Conservation (phyloP, 2,888 invertebrate species). For the Carcina quercana region DNA sequence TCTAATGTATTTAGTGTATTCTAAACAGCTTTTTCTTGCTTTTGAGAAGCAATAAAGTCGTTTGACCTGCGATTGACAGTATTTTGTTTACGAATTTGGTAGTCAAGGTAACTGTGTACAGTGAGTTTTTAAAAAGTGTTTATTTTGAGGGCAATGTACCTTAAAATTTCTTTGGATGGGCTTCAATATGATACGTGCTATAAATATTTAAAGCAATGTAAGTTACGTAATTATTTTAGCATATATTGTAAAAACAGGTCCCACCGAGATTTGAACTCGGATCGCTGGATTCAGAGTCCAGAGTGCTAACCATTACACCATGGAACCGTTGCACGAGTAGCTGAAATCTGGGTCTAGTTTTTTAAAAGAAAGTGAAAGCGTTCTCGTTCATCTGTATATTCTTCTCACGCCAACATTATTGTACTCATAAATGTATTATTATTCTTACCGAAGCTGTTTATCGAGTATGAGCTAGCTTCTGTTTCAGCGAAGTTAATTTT, state of each 20-base stretch:
- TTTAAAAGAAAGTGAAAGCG: not conserved
- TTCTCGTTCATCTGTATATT: too few relatives aligned
- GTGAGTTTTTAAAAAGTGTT: not conserved
- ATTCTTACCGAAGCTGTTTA: too few relatives aligned
- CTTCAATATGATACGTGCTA: too few relatives aligned
- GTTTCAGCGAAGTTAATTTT: too few relatives aligned
- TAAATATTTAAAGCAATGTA: too few relatives aligned
- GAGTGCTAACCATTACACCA: conserved; percentile 85
- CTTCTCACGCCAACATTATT: not conserved
- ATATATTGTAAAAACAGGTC: conserved; percentile 74
- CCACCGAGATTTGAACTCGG: conserved; percentile 89
- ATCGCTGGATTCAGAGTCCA: conserved; percentile 88
- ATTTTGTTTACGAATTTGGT: conserved; percentile 19
- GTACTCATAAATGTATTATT: too few relatives aligned
- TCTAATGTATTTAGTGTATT: too few relatives aligned
- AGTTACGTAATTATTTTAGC: too few relatives aligned
- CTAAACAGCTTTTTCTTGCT: too few relatives aligned
- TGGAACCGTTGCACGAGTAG: conserved; percentile 38
- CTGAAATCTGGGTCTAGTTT: not conserved
- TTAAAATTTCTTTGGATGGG: too few relatives aligned
- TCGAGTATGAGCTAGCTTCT: too few relatives aligned
- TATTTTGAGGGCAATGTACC: not conserved
- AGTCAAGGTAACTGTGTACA: conserved; percentile 20
- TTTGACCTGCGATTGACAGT: conserved; percentile 4
- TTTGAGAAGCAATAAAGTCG: not conserved